A percentile compares a stretch with the other conserved stretches of the same genome.
Conservation (phyloP, 2,888 invertebrate species). For the Eretmocerus hayati region DNA sequence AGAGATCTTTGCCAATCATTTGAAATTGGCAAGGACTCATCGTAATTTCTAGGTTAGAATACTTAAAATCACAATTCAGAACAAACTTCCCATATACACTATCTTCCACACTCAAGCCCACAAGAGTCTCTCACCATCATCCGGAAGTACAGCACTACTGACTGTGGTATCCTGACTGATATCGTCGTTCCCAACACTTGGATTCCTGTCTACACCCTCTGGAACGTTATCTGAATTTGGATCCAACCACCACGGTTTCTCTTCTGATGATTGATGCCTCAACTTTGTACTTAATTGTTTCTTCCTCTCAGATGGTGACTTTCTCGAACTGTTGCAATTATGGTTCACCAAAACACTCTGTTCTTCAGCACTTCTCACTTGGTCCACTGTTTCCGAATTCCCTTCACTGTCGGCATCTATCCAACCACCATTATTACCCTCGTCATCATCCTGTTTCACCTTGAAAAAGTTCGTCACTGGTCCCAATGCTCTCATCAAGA, state of each 20-base stretch:
- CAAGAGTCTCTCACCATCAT: constrained; percentile 35
- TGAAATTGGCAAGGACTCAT: no score
- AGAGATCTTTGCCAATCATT: no score
- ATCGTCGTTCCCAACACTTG: constrained; percentile 36
- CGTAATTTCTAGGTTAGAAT: no score
- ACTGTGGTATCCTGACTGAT: constrained; percentile 43
- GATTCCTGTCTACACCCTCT: constrained; percentile 37
- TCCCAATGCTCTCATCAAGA: constrained; percentile 65
- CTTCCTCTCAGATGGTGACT: constrained; percentile 4
- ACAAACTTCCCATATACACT: no score
- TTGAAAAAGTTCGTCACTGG: constrained; percentile 71
- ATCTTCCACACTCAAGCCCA: neutral
- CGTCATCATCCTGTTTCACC: constrained; percentile 52
- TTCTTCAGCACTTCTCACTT: constrained; percentile 17
- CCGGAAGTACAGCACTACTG: constrained; percentile 39
- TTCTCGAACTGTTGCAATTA: constrained; percentile 20
- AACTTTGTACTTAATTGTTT: constrained; percentile 18
- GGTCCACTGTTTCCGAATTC: constrained; percentile 20
- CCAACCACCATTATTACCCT: constrained; percentile 31
- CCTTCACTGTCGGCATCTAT: constrained; percentile 29
- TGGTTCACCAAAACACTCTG: constrained; percentile 29
- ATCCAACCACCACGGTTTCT: constrained; percentile 45
- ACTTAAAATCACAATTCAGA: no score
- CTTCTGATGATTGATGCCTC: constrained; percentile 34
- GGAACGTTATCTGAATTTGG: constrained; percentile 42